Evolutionary conservation across 1,140 invertebrate genomes (phyloP).

Genomic region (Papilio glaucus): DNA sequence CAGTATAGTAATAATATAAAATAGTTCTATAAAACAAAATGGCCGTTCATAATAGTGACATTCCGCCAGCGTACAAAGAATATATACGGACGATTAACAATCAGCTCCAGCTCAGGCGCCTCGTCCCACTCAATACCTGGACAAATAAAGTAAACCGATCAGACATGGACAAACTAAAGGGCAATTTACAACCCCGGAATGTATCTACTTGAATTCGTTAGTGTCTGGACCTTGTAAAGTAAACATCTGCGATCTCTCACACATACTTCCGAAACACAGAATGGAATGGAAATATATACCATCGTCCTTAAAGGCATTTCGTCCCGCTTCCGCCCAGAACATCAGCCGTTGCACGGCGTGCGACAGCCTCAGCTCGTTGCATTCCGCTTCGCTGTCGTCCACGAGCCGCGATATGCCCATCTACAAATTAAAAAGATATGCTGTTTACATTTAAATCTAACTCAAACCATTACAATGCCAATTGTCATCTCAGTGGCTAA

Average conservation of each 20-base stretch:
- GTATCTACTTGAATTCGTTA: background rate
- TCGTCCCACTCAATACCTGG: constrained; percentile 75
- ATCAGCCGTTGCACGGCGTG: constrained; percentile 75
- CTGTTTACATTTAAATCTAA: no score
- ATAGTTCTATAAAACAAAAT: constrained; percentile 64
- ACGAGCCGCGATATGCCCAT: constrained; percentile 63
- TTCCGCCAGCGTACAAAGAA: constrained; percentile 72
- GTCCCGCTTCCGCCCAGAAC: constrained; percentile 79
- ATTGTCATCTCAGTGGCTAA: no score
- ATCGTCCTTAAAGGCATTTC: constrained; percentile 79
- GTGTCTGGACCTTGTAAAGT: no score
- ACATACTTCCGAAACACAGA: no score
- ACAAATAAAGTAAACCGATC: no score
- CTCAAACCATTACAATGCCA: no score
- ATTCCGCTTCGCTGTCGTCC: constrained; percentile 36
- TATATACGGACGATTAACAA: constrained; percentile 67
- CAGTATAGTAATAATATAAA: background rate
- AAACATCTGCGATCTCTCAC: background rate
- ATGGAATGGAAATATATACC: constrained; percentile 52
- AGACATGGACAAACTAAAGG: background rate
- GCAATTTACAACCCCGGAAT: background rate
- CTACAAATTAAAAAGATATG: constrained; percentile 40
- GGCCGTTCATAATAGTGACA: constrained; percentile 68
- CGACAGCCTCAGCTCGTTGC: constrained; percentile 52
- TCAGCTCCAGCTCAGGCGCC: constrained; percentile 55